Evolutionary conservation across 2,888 invertebrate species (phyloP).

Genomic region (Mimas tiliae): DNA sequence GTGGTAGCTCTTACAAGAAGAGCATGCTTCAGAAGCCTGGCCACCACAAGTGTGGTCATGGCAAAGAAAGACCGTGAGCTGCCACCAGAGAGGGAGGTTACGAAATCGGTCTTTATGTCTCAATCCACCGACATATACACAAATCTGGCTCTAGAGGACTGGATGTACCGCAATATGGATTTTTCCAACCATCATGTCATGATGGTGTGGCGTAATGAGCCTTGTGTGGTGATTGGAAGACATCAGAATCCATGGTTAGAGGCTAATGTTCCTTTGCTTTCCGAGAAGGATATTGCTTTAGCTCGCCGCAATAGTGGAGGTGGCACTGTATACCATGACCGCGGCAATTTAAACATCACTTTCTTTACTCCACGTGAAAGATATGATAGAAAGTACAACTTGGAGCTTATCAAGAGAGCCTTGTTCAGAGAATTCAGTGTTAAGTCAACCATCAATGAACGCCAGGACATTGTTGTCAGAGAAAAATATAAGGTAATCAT

Average conservation of each 20-base stretch:
- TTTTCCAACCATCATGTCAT: conserved; percentile 93
- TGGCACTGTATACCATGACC: conserved; percentile 98
- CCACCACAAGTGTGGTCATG: conserved; percentile 55
- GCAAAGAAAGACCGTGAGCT: conserved; percentile 60
- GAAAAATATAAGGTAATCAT: conserved; percentile 88
- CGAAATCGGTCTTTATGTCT: conserved; percentile 96
- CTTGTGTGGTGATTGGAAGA: conserved; percentile 97
- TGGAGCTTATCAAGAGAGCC: conserved; percentile 93
- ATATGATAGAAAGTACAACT: conserved; percentile 94
- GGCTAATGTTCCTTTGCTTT: conserved; percentile 89
- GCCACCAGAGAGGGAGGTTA: conserved; percentile 82
- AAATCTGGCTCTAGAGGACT: conserved; percentile 98
- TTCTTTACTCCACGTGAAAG: conserved; percentile 94
- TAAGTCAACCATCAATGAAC: conserved; percentile 89
- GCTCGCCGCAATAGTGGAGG: conserved; percentile 98
- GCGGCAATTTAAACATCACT: conserved; percentile 96
- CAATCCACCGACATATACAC: conserved; percentile 95
- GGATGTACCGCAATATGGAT: conserved; percentile 95
- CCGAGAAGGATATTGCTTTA: conserved; percentile 88
- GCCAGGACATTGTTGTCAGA: conserved; percentile 94
- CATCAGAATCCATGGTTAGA: conserved; percentile 99
- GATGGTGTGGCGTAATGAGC: conserved; percentile 96
- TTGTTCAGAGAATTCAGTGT: conserved; percentile 93
- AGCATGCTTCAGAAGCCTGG: conserved; percentile 64
- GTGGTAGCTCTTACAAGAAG: conserved; percentile 70